Percentiles rank a stretch among this genome's conserved stretches.
Evolutionary conservation across 2,888 invertebrate species (phyloP).

Genomic region (Latrodectus hesperus): DNA sequence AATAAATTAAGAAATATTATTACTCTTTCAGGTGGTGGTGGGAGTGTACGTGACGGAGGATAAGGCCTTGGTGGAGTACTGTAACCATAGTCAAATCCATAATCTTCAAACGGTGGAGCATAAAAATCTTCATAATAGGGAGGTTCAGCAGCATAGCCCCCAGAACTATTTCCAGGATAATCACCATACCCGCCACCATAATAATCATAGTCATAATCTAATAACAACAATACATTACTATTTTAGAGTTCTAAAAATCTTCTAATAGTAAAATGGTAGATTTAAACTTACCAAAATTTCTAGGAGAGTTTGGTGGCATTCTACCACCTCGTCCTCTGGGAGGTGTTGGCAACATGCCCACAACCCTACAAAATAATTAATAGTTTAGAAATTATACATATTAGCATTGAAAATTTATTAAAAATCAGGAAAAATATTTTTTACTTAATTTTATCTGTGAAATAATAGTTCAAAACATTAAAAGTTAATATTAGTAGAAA

Average conservation of each 20-base stretch:
- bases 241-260: background rate
- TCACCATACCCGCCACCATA: conserved; percentile 85
- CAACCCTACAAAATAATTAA: conserved; percentile 47
- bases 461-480: too few species aligned
- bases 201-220: conserved; percentile 88
- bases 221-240: background rate
- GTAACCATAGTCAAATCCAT: conserved; percentile 65
- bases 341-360: conserved; percentile 68
- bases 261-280: background rate
- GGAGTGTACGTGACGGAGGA: conserved; percentile 23
- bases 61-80: conserved; percentile 47
- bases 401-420: too few species aligned
- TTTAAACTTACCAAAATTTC: conserved; percentile 50
- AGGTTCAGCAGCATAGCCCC: conserved; percentile 84
- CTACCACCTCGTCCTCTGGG: conserved; percentile 68
- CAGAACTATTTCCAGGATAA: conserved; percentile 95
- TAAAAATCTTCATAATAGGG: conserved; percentile 91
- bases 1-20: conserved; percentile 8
- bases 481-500: too few species aligned
- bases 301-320: conserved; percentile 51
- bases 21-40: conserved; percentile 58
- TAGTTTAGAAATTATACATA: too few species aligned
- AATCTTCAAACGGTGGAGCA: conserved; percentile 88
- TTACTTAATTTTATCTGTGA: too few species aligned
- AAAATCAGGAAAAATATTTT: too few species aligned